Base-by-base conservation (phyloP, 2,888 invertebrate species). In the Flexamia atlantica region DNA sequence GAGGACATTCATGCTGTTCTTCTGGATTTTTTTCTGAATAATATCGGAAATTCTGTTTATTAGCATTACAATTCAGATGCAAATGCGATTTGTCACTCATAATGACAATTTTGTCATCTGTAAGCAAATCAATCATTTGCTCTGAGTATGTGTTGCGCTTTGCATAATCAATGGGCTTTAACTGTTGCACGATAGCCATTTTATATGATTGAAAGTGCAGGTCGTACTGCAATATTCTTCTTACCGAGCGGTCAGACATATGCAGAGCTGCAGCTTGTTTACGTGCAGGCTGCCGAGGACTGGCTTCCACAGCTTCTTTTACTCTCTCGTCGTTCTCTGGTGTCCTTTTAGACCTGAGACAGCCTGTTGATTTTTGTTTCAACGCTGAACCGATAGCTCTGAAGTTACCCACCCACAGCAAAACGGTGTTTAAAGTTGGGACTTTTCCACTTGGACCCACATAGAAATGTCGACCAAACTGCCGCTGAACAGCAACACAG, bases 1-100 rank as follows among this genome's bases (percentile, higher is more conserved):
- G 84, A 25, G 84, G 60, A 25, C 46, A 72, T 81, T 84, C 81
- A 30, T 82, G 76, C n/a, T 84, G 28, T 76, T 79, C 28, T 64
- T 46, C 28, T 25, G 68, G 68, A 25, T 82, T 46, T 2, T 9
- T 32, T 32, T 4, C 2, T 40, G 40, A 57, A 32, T 57, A 80
- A 57, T 80, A 80, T 5, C 80, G 32, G 36, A 30, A 86, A 80
- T 87, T 87, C 79, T 87, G 86, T 79, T 86, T 86, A 81, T 87
- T 87, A n/a, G 87, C 86, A 42, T 28, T 32, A 23, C 86, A 87
- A 82, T 85, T 72, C 42, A 87, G 64, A 84, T 87, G 85, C 72
- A 87, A 87, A 87, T 87, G 87, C 36, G 86, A 86, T 82, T 87
- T 85, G 80, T 87, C 87, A 60, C 85, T 50, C 50, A 50, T 84